phyloP scores from a whole-genome alignment of 1,140 invertebrate species.

The Babylonia areolata region DNA sequence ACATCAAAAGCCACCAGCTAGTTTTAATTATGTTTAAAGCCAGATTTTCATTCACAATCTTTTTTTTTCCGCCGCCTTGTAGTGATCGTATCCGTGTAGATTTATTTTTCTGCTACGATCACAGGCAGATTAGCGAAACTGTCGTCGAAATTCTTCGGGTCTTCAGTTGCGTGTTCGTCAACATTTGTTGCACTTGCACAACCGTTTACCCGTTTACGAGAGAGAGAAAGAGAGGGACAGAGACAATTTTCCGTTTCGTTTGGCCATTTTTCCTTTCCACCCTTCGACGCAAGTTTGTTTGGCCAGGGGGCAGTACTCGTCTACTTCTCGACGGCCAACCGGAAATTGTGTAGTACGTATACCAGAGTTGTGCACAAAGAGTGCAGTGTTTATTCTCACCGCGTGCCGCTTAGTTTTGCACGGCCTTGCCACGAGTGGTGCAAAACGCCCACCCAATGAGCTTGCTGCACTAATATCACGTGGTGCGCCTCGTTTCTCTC shows the following conservation, averaged over 20 bases:
- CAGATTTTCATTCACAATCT: no score
- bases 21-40: no score
- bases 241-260: background rate
- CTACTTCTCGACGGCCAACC: background rate
- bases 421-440: background rate
- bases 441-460: background rate
- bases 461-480: background rate
- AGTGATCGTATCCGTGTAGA: no score
- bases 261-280: background rate
- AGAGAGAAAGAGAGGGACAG: conserved; percentile 2
- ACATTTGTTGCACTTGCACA: no score
- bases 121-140: background rate
- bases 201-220: background rate
- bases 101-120: no score
- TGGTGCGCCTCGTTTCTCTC: background rate
- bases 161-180: no score
- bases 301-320: background rate
- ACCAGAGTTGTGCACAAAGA: no score
- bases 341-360: background rate
- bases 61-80: no score
- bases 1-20: no score
- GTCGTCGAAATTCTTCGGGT: no score
- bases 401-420: background rate
- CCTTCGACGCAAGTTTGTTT: background rate
- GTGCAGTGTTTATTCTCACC: background rate